Percentiles rank a stretch among this genome's conserved stretches.
These are phyloP conservation scores for Gobio gobio DNA, from an alignment of 2,113 vertebrate species.

Conservation along the genomic window DNA sequence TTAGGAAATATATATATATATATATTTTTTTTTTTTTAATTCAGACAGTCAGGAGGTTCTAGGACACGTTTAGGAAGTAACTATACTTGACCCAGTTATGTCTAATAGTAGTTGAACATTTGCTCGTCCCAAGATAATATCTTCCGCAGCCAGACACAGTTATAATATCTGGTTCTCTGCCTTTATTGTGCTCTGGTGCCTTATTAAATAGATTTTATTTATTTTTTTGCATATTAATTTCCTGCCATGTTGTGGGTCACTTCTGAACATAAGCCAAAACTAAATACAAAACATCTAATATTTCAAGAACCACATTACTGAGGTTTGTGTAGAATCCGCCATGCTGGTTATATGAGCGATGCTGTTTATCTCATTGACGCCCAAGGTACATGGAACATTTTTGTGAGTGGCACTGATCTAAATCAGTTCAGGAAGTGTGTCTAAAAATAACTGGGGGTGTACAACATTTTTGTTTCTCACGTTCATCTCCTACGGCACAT, in stretches of 20 bases:
- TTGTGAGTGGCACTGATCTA: background rate
- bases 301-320: background rate
- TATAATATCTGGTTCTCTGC: background rate
- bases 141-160: background rate
- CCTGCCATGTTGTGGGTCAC: too few relatives aligned
- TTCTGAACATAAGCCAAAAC: background rate
- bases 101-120: constrained; percentile 38
- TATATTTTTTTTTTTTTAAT: background rate
- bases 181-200: background rate
- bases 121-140: constrained; percentile 7
- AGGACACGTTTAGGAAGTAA: constrained; percentile 16
- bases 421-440: constrained; percentile 16
- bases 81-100: constrained; percentile 40
- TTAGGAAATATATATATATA: background rate
- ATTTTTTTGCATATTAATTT: too few relatives aligned
- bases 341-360: background rate
- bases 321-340: background rate
- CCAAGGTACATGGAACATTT: background rate
- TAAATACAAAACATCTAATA: background rate
- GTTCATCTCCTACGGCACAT: background rate
- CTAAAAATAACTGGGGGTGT: constrained; percentile 33
- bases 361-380: background rate
- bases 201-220: background rate
- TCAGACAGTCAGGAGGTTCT: background rate
- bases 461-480: background rate